Conservation (phyloP, 2,888 invertebrate species). For the Parnassius smintheus region DNA sequence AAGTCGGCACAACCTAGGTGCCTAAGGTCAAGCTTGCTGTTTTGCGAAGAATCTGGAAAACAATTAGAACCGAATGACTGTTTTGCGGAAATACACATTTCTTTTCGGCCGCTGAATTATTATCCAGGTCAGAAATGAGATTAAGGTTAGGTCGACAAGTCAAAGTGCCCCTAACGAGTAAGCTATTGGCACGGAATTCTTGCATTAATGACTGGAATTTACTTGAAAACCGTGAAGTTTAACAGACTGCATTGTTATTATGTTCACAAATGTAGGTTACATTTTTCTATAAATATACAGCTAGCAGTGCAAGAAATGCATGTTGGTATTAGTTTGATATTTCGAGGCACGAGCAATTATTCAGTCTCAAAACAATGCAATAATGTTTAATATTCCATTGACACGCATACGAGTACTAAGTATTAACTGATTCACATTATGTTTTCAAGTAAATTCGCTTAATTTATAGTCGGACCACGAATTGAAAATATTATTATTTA, state of each 20-base stretch:
- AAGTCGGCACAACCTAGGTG: not conserved
- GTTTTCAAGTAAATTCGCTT: too few relatives aligned
- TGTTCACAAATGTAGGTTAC: slow-evolving; percentile 29
- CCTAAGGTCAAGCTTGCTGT: not conserved
- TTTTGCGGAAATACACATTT: slow-evolving; percentile 21
- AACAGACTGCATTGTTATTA: slow-evolving; percentile 33
- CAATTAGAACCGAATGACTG: slow-evolving; percentile 17
- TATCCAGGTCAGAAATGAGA: slow-evolving; percentile 47
- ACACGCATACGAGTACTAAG: too few relatives aligned
- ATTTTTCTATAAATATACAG: slow-evolving; percentile 14
- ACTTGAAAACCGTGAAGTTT: slow-evolving; percentile 37
- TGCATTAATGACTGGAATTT: slow-evolving; percentile 65
- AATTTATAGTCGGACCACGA: too few relatives aligned
- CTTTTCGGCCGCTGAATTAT: slow-evolving; percentile 24
- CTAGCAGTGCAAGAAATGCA: slow-evolving; percentile 22
- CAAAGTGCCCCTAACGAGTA: slow-evolving; percentile 43
- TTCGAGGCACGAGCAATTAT: slow-evolving; percentile 19
- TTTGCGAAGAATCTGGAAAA: slow-evolving; percentile 15
- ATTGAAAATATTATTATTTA: too few relatives aligned
- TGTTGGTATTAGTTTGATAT: slow-evolving; percentile 7
- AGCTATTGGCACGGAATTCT: slow-evolving; percentile 67
- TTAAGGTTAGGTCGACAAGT: slow-evolving; percentile 45
- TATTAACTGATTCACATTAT: too few relatives aligned
- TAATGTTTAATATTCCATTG: too few relatives aligned
- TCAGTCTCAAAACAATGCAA: slow-evolving; percentile 1